Percentiles rank a stretch among this genome's conserved stretches.
Evolutionary conservation across 2,888 invertebrate species (phyloP).

Genomic region (Eilema depressum): DNA sequence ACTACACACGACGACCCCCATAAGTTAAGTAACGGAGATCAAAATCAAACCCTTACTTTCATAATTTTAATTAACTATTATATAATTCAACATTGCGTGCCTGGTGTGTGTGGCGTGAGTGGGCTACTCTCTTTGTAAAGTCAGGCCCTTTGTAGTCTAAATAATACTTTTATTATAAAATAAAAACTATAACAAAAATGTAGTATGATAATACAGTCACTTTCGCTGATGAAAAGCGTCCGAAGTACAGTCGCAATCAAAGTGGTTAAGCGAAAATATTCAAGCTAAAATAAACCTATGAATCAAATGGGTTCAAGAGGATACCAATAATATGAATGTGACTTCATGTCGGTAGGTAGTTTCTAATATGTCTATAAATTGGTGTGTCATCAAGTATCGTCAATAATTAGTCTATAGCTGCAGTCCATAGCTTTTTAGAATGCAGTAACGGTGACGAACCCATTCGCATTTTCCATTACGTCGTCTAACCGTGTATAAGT

Average conservation of each 20-base stretch:
- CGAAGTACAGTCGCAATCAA: constrained; percentile 26
- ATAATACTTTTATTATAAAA: constrained; percentile 23
- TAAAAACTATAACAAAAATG: constrained; percentile 31
- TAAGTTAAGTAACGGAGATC: background rate
- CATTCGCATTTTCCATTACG: too few relatives aligned
- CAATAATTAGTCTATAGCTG: too few relatives aligned
- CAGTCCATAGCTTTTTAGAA: too few relatives aligned
- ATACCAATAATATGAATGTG: background rate
- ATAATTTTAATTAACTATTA: background rate
- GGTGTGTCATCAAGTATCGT: too few relatives aligned
- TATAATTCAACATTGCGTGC: constrained; percentile 5
- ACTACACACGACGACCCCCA: too few relatives aligned
- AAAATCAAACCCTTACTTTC: background rate
- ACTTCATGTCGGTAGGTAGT: background rate
- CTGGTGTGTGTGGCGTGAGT: constrained; percentile 8
- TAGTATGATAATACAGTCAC: constrained; percentile 28
- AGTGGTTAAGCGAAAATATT: background rate
- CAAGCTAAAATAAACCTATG: background rate
- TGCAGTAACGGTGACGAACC: too few relatives aligned
- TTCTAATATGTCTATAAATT: too few relatives aligned
- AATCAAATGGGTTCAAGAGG: background rate
- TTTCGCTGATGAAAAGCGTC: constrained; percentile 32
- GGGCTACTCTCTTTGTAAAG: constrained; percentile 22
- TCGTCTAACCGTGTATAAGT: too few relatives aligned
- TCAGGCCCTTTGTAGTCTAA: background rate